Conservation (phyloP, 2,797 vertebrate species). For the Oophaga sylvatica region DNA sequence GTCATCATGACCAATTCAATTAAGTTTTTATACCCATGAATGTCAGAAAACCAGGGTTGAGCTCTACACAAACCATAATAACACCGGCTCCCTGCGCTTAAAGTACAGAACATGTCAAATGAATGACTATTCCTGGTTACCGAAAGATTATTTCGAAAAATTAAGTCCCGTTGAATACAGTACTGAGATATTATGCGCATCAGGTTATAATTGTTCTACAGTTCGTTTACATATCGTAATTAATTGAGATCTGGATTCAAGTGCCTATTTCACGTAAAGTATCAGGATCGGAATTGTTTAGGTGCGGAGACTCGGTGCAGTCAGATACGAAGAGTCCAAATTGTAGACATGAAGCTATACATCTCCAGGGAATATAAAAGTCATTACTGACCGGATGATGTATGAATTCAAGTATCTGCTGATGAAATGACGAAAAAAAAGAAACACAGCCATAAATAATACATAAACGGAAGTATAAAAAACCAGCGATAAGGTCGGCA, state of each 20-base stretch:
- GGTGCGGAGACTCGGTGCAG: background rate
- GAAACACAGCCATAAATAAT: conserved; percentile 28
- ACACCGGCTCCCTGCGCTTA: background rate
- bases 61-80: background rate
- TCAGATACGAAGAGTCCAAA: background rate
- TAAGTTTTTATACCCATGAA: background rate
- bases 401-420: conserved; percentile 24
- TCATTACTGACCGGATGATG: conserved; percentile 20
- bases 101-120: background rate
- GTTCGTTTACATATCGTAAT: conserved; percentile 32
- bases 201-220: conserved; percentile 9
- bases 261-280: conserved; percentile 13
- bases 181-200: background rate
- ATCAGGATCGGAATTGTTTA: background rate
- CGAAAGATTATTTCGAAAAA: background rate
- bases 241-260: conserved; percentile 34
- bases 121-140: background rate
- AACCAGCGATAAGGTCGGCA: conserved; percentile 23
- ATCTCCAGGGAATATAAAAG: conserved; percentile 13
- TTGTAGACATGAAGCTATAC: background rate
- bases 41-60: background rate
- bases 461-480: conserved; percentile 26
- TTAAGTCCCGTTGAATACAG: background rate
- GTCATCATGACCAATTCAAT: background rate
- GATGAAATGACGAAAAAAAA: conserved; percentile 2